phyloP scores from a whole-genome alignment of 2,113 vertebrate genomes.

The Haemorhous mexicanus region DNA sequence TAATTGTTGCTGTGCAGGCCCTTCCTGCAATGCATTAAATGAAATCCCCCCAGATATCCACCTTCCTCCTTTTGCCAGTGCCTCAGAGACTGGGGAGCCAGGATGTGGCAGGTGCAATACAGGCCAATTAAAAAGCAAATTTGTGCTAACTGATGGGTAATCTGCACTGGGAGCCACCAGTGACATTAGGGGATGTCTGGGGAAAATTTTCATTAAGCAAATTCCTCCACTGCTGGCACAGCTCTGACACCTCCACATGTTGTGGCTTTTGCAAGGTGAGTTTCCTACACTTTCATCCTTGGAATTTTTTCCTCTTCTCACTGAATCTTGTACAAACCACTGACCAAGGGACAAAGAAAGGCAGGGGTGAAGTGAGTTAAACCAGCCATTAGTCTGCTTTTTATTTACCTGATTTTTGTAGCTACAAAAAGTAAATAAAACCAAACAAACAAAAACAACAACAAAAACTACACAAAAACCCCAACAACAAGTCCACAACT shows the following conservation, averaged over 20 bases:
- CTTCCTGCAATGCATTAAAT: conserved; percentile 52
- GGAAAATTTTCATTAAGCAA: conserved; percentile 72
- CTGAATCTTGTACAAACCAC: background rate
- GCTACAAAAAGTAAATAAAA: background rate
- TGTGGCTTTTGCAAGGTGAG: conserved; percentile 45
- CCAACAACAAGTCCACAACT: background rate
- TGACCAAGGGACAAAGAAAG: background rate
- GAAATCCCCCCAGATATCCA: conserved; percentile 41
- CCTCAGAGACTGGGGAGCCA: conserved; percentile 56
- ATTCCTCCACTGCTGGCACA: conserved; percentile 45
- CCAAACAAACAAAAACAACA: background rate
- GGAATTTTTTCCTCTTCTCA: background rate
- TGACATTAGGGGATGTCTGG: conserved; percentile 62
- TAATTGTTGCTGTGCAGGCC: conserved; percentile 59
- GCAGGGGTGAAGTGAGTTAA: background rate
- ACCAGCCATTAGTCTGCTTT: background rate
- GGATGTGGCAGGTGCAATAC: conserved; percentile 65
- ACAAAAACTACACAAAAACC: fast-evolving
- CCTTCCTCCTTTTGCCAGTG: conserved; percentile 31
- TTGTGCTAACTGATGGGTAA: conserved; percentile 74
- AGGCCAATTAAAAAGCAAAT: conserved; percentile 80
- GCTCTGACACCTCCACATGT: conserved; percentile 36
- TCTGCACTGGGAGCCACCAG: conserved; percentile 69
- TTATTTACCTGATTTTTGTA: background rate
- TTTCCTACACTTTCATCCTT: background rate